Base-by-base conservation (phyloP, 2,113 vertebrate species). In the Colaptes auratus region DNA sequence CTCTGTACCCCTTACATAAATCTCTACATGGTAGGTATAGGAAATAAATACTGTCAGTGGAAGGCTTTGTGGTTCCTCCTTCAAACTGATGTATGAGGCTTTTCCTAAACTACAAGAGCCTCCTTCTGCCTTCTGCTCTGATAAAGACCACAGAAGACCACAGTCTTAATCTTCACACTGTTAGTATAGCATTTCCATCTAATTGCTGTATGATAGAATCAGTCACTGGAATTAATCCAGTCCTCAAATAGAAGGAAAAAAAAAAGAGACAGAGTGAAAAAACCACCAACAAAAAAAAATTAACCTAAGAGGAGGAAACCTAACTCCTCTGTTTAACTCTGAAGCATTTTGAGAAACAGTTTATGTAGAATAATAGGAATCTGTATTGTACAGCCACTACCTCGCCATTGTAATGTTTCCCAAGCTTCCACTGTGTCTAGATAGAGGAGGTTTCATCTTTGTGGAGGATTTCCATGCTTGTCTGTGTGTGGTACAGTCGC, bases 401-500 rank as follows among this genome's bases (percentile, higher is more conserved):
- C 78, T 92, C 4, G 19, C 94, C 96, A 96, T 97, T 97, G 95
- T 96, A 96, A 91, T 71, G 65, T 96, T 97, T 95, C 96, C 97
- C 97, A 94, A 97, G 96, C 97, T 95, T 97, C 97, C 79, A 5
- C 95, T 96, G 96, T 96, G 95, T 97, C 97, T 97, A 97, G 96
- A 96, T 89, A 97, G 74, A 92, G 97, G 96, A 97, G 86, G 97
- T 97, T 97, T 97, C 97, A 95, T 97, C 97, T 97, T 97, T 97
- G 97, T 97, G 97, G 96, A 98, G 97, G 96, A 98, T 98, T 98
- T 98, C 97, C 98, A 98, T 98, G 94, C 95, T 95, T 94, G 97
- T 96, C 98, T 98, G 97, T 98, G 97, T 98, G 94, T 96, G 93
- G 96, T 97, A 97, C 97, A 98, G 97, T 96, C 96, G 95, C 97